A percentile compares a stretch with the other conserved stretches of the same genome.
phyloP scores from a whole-genome alignment of 2,888 invertebrate species.

The Monoplex corrugatus region DNA sequence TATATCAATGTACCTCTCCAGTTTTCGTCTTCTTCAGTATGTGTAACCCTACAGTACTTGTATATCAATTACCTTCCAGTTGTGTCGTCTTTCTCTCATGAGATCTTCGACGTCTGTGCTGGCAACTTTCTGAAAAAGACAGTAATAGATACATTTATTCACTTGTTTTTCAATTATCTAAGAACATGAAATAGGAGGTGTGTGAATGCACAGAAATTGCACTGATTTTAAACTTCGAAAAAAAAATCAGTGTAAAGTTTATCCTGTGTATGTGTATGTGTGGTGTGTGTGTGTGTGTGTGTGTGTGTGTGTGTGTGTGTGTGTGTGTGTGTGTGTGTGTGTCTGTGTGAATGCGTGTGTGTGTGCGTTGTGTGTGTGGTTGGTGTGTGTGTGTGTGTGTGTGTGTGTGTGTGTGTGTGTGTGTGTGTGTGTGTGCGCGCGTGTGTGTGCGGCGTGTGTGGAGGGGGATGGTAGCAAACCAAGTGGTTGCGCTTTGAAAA shows the following conservation, averaged over 20 bases:
- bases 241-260: background rate
- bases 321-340: conserved; percentile 29
- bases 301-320: background rate
- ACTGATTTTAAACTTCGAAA: background rate
- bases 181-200: background rate
- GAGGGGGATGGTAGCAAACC: no score
- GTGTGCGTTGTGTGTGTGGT: conserved; percentile 30
- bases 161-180: no score
- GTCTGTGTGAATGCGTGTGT: conserved; percentile 22
- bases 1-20: no score
- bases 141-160: no score
- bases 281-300: conserved; percentile 10
- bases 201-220: background rate
- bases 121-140: conserved; percentile 63
- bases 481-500: no score
- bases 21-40: no score
- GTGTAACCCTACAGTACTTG: no score
- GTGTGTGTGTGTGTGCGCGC: conserved; percentile 26
- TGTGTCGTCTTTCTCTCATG: conserved; percentile 57
- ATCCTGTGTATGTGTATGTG: conserved; percentile 7
- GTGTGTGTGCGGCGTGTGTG: background rate
- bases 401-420: conserved; percentile 35
- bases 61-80: conserved; percentile 64
- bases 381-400: conserved; percentile 27
- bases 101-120: conserved; percentile 58